Conservation (phyloP, 2,797 vertebrate genomes). For the Sebastes jordani region DNA sequence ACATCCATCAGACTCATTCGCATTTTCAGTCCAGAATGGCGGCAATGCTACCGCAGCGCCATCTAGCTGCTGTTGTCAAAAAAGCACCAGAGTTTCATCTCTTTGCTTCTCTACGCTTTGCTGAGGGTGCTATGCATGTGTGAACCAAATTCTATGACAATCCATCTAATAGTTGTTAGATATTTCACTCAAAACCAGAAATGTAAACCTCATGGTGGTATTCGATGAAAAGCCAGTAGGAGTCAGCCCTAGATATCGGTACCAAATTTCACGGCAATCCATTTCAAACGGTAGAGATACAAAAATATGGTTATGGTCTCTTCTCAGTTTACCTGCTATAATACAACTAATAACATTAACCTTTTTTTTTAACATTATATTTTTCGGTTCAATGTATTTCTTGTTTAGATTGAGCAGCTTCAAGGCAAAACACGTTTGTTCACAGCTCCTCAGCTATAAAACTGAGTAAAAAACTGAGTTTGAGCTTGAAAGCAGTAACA, state of each 20-base stretch:
- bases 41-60: no score
- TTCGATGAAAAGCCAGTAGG: neutral
- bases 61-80: no score
- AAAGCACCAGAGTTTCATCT: no score
- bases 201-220: neutral
- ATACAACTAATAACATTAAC: neutral
- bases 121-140: no score
- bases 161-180: neutral
- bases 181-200: neutral
- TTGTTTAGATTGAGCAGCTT: neutral
- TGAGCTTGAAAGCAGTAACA: neutral
- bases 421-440: neutral
- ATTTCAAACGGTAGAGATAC: neutral
- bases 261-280: no score
- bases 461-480: neutral
- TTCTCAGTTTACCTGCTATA: neutral
- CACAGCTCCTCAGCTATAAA: neutral
- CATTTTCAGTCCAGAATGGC: no score
- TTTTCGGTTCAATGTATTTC: neutral
- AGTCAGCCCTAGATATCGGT: neutral
- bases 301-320: neutral
- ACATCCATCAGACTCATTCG: no score
- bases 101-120: no score
- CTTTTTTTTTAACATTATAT: neutral
- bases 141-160: accelerated